phyloP scores from a whole-genome alignment of 2,113 vertebrate species.

The Promerops cafer region DNA sequence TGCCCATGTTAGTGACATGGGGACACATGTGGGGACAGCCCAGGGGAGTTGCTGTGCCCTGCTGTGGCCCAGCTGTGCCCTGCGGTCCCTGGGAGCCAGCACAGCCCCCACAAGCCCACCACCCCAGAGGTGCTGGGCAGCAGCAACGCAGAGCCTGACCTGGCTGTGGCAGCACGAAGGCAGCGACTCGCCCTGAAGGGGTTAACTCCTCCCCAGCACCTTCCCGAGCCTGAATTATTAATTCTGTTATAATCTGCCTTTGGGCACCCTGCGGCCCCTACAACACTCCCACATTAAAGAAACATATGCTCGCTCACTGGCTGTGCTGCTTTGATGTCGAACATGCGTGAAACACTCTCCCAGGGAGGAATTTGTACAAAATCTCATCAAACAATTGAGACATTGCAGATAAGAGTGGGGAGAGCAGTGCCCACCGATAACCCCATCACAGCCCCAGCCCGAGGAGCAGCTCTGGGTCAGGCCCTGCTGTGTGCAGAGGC shows the following conservation, averaged over 20 bases:
- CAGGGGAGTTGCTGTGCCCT: background rate
- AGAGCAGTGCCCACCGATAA: background rate
- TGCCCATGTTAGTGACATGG: rapidly evolving
- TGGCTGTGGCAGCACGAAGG: rapidly evolving
- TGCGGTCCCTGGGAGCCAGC: background rate
- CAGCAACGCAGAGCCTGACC: rapidly evolving
- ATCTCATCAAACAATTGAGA: background rate
- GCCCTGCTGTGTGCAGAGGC: background rate
- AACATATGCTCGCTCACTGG: background rate
- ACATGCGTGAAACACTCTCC: constrained; percentile 26
- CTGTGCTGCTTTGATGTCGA: constrained; percentile 49
- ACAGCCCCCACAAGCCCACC: background rate
- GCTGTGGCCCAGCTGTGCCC: background rate
- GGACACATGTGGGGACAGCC: background rate
- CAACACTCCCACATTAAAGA: constrained; percentile 50
- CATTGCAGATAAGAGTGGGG: background rate
- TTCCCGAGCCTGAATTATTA: constrained; percentile 52
- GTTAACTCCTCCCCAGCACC: constrained; percentile 34
- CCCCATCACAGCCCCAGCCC: background rate
- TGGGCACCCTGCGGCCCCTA: constrained; percentile 21
- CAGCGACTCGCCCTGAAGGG: background rate
- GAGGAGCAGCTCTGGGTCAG: background rate
- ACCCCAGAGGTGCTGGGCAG: rapidly evolving
- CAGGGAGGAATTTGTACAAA: background rate
- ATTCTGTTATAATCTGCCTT: constrained; percentile 50